These are phyloP conservation scores for Capreolus pygargus DNA, from an alignment of 2,113 vertebrate species.

Conservation along the genomic window DNA sequence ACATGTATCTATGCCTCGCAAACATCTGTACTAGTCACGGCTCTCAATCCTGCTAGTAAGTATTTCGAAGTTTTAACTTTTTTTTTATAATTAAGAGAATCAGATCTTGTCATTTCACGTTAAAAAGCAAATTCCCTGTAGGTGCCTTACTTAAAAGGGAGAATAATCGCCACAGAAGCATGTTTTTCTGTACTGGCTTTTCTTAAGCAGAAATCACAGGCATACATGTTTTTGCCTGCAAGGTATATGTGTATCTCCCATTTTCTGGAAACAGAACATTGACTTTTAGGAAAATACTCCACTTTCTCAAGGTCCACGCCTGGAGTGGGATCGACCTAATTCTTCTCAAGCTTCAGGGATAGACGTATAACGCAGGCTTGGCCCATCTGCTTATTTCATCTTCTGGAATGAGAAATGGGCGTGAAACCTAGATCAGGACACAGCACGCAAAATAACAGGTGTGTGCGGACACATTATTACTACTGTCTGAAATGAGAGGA, in stretches of 20 bases:
- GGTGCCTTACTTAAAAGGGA: neutral
- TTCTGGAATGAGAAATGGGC: neutral
- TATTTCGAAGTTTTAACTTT: neutral
- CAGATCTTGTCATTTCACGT: neutral
- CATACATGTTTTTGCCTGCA: neutral
- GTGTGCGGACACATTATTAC: neutral
- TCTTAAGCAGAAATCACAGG: neutral
- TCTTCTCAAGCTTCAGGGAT: neutral
- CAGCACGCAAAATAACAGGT: neutral
- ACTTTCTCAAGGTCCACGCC: neutral
- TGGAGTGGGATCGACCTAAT: neutral
- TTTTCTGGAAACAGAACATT: neutral
- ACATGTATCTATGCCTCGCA: neutral
- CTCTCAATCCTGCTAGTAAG: neutral
- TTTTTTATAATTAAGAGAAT: conserved; percentile 16
- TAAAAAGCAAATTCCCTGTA: neutral
- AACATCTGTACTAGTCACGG: neutral
- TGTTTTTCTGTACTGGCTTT: neutral
- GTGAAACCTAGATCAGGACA: neutral
- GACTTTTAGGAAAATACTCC: neutral
- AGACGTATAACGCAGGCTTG: neutral
- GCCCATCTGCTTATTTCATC: neutral
- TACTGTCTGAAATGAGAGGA: neutral
- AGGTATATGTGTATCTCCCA: neutral
- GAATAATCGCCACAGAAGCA: neutral